Percentiles rank a stretch among this genome's conserved stretches.
Conservation (phyloP, 2,888 invertebrate species). For the Dromius quadrimaculatus region DNA sequence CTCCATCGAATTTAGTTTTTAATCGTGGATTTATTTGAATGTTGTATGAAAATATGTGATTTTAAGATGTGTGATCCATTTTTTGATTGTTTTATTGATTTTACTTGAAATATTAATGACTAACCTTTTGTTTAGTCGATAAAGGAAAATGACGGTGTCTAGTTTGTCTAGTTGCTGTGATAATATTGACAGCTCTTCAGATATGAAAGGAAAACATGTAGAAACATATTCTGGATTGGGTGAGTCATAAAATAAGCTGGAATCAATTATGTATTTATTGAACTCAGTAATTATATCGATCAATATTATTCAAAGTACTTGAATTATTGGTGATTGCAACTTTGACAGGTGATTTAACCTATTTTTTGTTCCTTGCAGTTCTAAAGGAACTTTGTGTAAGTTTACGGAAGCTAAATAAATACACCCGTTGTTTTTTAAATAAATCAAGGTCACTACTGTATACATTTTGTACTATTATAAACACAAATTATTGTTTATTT, state of each 20-base stretch:
- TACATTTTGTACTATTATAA: neutral
- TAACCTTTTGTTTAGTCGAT: slow-evolving; percentile 30
- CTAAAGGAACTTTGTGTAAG: too few species aligned
- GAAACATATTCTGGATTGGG: slow-evolving; percentile 19
- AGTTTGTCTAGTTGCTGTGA: slow-evolving; percentile 25
- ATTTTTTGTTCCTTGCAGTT: too few species aligned
- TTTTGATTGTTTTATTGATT: slow-evolving; percentile 30
- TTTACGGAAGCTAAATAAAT: too few species aligned
- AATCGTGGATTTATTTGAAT: too few species aligned
- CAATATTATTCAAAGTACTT: too few species aligned
- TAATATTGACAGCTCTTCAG: slow-evolving; percentile 3
- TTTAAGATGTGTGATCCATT: too few species aligned
- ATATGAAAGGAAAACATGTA: slow-evolving; percentile 8
- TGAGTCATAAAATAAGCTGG: slow-evolving; percentile 5
- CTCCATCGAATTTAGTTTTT: too few species aligned
- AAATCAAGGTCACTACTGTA: neutral
- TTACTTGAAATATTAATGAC: slow-evolving; percentile 28
- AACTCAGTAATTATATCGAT: neutral
- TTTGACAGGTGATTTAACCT: too few species aligned
- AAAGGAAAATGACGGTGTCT: slow-evolving; percentile 11
- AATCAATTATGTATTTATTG: neutral
- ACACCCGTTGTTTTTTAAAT: slow-evolving; percentile 2
- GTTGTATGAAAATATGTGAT: too few species aligned
- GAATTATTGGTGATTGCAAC: too few species aligned
- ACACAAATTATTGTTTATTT: neutral